These are phyloP conservation scores for Lysandra bellargus DNA, from an alignment of 2,888 invertebrate species.

Conservation along the genomic window DNA sequence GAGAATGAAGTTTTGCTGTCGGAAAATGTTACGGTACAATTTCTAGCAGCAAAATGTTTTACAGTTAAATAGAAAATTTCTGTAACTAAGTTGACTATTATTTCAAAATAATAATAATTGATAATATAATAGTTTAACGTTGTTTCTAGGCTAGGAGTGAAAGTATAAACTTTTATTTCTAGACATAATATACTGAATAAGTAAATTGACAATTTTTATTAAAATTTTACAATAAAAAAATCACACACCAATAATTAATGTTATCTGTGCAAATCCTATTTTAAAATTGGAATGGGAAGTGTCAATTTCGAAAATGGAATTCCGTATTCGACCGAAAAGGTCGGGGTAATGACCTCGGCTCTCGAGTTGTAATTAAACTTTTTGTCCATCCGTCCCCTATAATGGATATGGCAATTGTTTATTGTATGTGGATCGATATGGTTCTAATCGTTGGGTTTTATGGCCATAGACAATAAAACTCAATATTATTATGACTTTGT, in stretches of 20 bases:
- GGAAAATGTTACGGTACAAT: background rate
- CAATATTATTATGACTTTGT: background rate
- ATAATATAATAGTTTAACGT: no score
- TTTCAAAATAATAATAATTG: no score
- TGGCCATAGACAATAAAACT: conserved; percentile 14
- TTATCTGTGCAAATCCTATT: background rate
- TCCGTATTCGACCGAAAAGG: conserved; percentile 28
- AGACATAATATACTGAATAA: no score
- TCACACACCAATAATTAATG: no score
- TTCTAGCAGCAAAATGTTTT: background rate
- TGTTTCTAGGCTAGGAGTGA: no score
- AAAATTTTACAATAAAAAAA: no score
- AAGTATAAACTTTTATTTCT: no score
- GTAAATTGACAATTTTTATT: no score
- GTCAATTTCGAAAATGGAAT: background rate
- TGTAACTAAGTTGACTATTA: background rate
- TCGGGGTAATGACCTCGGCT: conserved; percentile 54
- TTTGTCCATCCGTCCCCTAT: conserved; percentile 60
- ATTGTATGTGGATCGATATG: conserved; percentile 41
- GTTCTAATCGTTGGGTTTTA: background rate
- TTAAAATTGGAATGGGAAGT: background rate
- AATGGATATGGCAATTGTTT: conserved; percentile 55
- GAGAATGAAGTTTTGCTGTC: background rate
- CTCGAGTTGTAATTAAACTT: conserved; percentile 59
- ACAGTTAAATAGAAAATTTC: background rate